Conservation (phyloP, 2,797 vertebrate genomes). For the Danio albolineatus region DNA sequence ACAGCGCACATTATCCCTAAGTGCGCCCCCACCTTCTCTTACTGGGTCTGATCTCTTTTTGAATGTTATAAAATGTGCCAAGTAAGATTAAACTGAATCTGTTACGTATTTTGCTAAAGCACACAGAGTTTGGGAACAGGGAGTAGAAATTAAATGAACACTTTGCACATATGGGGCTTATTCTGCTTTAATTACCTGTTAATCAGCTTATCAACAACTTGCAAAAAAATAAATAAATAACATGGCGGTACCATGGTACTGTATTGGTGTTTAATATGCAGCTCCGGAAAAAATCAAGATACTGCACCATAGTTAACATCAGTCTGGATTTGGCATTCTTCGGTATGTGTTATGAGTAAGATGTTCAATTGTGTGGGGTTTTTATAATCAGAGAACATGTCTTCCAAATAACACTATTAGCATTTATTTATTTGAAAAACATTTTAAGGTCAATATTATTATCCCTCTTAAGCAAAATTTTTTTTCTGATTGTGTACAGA, state of each 20-base stretch:
- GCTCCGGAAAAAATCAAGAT: background rate
- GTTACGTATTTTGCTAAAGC: background rate
- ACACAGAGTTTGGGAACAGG: background rate
- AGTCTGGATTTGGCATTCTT: no score
- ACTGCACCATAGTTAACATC: background rate
- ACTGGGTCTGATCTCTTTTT: background rate
- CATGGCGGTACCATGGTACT: background rate
- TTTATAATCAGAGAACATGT: no score
- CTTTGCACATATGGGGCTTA: background rate
- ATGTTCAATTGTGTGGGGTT: no score
- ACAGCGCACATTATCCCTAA: background rate
- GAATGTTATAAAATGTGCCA: conserved; percentile 17
- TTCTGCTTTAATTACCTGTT: conserved; percentile 16
- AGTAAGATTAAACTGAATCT: conserved; percentile 20
- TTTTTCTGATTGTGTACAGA: no score
- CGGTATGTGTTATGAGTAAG: no score
- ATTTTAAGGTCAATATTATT: no score
- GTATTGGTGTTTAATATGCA: background rate
- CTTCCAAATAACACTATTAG: no score
- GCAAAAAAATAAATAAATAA: background rate
- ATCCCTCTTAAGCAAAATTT: no score
- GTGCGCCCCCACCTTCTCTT: background rate
- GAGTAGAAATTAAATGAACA: background rate
- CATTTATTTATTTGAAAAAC: no score
- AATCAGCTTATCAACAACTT: background rate